Percentiles rank a stretch among this genome's conserved stretches.
Conservation (phyloP, 2,113 vertebrate genomes). For the Periophthalmus modestus region DNA sequence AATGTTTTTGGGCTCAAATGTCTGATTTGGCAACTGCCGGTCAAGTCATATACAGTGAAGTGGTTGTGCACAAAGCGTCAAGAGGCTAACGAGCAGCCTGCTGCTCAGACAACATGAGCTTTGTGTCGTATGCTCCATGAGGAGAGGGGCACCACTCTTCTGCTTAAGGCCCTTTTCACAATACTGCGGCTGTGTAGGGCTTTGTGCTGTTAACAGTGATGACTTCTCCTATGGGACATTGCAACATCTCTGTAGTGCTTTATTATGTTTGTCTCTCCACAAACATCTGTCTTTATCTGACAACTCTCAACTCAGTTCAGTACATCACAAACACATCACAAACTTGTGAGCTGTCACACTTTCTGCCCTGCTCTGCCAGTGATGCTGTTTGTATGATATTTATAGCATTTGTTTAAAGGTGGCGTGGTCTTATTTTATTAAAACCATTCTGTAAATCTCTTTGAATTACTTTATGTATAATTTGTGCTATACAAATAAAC, state of each 20-base stretch:
- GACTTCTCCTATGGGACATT: conserved; percentile 56
- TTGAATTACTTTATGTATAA: too few species aligned
- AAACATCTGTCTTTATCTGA: conserved; percentile 54
- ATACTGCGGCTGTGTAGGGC: conserved; percentile 45
- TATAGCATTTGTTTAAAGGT: conserved; percentile 62
- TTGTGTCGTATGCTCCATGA: conserved; percentile 54
- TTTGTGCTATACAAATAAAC: too few species aligned
- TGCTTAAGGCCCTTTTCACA: conserved; percentile 62
- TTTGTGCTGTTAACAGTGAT: conserved; percentile 51
- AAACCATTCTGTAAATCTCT: too few species aligned
- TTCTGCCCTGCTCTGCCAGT: conserved; percentile 26
- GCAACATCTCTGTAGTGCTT: conserved; percentile 61
- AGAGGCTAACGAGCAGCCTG: conserved; percentile 51
- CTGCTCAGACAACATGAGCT: conserved; percentile 56
- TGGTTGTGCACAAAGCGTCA: conserved; percentile 40
- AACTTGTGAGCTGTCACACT: conserved; percentile 40
- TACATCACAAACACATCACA: conserved; percentile 44
- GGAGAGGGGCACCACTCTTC: conserved; percentile 63
- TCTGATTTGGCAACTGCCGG: conserved; percentile 28
- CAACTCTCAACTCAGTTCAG: conserved; percentile 38
- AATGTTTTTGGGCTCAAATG: conserved; percentile 10
- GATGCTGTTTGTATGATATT: conserved; percentile 62
- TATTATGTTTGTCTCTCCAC: conserved; percentile 45
- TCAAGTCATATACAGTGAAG: conserved; percentile 32
- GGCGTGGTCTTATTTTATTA: too few species aligned